Percentiles rank a stretch among this genome's conserved stretches.
Conservation (phyloP, 2,797 vertebrate species). For the Orestias chungarensis region DNA sequence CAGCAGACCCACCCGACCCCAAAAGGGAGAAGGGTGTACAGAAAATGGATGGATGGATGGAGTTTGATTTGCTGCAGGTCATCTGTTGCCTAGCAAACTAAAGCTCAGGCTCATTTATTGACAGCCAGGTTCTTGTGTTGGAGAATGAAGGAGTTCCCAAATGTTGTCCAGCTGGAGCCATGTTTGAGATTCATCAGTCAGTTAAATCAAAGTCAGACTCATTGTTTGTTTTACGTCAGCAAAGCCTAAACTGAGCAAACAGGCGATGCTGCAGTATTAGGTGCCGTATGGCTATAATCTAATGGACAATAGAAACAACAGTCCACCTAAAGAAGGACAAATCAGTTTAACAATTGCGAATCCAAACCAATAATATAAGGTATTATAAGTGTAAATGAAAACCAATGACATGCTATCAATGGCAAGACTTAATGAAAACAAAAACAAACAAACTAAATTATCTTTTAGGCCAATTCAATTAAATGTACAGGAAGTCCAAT, state of each 20-base stretch:
- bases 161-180: neutral
- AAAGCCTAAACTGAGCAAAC: neutral
- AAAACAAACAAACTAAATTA: constrained; percentile 28
- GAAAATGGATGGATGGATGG: too few species aligned
- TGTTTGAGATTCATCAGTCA: neutral
- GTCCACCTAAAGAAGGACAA: too few species aligned
- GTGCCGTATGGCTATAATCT: too few species aligned
- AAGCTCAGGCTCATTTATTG: neutral
- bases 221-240: neutral
- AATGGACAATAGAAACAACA: too few species aligned
- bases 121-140: constrained; percentile 1
- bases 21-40: too few species aligned
- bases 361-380: neutral
- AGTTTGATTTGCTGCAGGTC: neutral
- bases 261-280: neutral
- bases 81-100: neutral
- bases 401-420: too few species aligned
- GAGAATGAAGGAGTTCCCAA: neutral
- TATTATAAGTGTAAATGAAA: neutral
- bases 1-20: too few species aligned
- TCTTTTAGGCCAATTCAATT: constrained; percentile 46
- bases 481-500: constrained; percentile 55
- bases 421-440: neutral
- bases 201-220: neutral
- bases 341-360: neutral